phyloP scores from a whole-genome alignment of 2,113 vertebrate species.

The Elaphurus davidianus region DNA sequence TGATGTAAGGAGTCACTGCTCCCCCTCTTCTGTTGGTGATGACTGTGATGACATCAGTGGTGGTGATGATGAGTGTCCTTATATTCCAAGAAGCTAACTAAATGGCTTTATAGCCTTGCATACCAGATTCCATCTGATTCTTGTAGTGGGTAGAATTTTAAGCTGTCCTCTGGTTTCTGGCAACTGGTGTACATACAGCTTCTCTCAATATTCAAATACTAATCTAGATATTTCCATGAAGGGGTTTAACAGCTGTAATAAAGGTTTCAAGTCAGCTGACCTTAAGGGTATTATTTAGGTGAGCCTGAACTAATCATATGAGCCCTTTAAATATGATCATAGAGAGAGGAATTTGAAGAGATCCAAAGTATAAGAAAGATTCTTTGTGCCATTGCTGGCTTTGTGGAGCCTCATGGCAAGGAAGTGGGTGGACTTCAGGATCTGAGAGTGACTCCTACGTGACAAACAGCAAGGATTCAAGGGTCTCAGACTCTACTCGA shows the following conservation, averaged over 20 bases:
- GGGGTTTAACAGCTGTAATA: not conserved
- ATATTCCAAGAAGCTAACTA: not conserved
- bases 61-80: not conserved
- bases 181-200: not conserved
- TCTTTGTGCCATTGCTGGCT: not conserved
- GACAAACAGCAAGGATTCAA: not conserved
- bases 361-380: not conserved
- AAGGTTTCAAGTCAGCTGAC: not conserved
- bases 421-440: not conserved
- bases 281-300: not conserved
- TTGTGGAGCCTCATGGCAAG: not conserved
- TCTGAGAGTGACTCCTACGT: not conserved
- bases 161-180: not conserved
- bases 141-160: not conserved
- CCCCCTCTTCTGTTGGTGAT: not conserved
- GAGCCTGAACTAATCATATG: not conserved
- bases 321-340: not conserved
- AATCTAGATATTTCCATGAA: not conserved
- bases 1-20: not conserved
- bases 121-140: not conserved
- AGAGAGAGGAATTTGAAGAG: not conserved
- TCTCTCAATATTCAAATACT: not conserved
- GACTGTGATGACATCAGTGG: not conserved
- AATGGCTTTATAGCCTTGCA: not conserved
- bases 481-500: not conserved